phyloP scores from a whole-genome alignment of 2,797 vertebrate species.

The Phalloptychus januarius region DNA sequence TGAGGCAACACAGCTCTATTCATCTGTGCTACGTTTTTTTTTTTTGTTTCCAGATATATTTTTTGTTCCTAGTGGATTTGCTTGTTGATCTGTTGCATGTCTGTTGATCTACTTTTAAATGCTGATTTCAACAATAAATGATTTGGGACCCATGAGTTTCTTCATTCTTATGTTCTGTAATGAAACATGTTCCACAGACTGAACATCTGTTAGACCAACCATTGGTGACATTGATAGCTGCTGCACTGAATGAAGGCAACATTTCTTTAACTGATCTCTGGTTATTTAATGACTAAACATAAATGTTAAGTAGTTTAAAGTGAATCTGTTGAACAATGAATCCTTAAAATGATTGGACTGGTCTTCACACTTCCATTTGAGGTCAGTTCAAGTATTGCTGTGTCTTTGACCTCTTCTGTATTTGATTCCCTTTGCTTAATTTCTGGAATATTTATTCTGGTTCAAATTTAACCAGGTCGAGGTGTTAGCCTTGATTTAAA shows the following conservation, averaged over 20 bases:
- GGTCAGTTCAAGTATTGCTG: background rate
- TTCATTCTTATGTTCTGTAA: background rate
- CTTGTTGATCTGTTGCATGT: conserved; percentile 73
- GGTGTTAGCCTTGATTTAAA: too few species aligned
- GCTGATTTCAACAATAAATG: conserved; percentile 74
- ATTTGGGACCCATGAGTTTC: conserved; percentile 64
- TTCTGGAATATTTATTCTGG: background rate
- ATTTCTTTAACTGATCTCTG: too few species aligned
- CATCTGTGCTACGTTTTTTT: conserved; percentile 38
- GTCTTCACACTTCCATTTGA: background rate
- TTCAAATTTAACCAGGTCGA: too few species aligned
- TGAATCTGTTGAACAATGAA: background rate
- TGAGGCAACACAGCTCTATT: conserved; percentile 1
- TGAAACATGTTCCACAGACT: background rate
- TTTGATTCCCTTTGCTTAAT: background rate
- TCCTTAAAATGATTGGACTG: background rate
- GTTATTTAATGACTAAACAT: too few species aligned
- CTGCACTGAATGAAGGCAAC: too few species aligned
- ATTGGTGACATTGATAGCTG: background rate
- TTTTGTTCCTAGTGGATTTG: conserved; percentile 52
- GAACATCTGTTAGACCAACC: background rate
- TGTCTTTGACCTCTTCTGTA: background rate
- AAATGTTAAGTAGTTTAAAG: background rate
- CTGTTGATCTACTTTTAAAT: conserved; percentile 55
- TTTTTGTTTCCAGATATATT: conserved; percentile 1